These are phyloP conservation scores for Brachionus rotundiformis DNA, from an alignment of 1,140 invertebrate species.

Conservation along the genomic window DNA sequence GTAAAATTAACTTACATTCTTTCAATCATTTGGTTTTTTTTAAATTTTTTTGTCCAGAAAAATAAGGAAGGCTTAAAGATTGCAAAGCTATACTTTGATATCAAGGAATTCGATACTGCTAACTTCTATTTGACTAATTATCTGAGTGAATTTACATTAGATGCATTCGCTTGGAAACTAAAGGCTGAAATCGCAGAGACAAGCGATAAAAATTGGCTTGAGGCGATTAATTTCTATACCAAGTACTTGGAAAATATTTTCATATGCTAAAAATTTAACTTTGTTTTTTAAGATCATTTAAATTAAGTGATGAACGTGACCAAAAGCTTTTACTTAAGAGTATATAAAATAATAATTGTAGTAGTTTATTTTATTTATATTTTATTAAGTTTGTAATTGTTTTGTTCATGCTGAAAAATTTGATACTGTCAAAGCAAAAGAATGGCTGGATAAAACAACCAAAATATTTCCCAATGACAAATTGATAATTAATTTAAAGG, in stretches of 20 bases:
- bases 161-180: slow-evolving; percentile 45
- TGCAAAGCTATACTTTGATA: slow-evolving; percentile 32
- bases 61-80: slow-evolving; percentile 51
- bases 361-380: background rate
- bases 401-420: background rate
- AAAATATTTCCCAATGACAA: slow-evolving; percentile 20
- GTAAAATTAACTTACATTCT: background rate
- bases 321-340: background rate
- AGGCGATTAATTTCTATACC: slow-evolving; percentile 22
- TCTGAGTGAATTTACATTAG: slow-evolving; percentile 27
- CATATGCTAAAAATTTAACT: background rate
- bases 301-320: background rate
- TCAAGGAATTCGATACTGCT: slow-evolving; percentile 39
- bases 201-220: slow-evolving; percentile 5
- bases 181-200: background rate
- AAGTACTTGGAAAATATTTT: background rate
- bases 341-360: background rate
- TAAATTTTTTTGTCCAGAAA: background rate
- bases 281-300: background rate
- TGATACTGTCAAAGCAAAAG: slow-evolving; percentile 35
- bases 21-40: background rate
- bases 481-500: background rate
- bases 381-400: slow-evolving; percentile 37
- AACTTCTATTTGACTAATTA: slow-evolving; percentile 33
- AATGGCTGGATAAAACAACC: slow-evolving; percentile 4